Evolutionary conservation across 2,797 vertebrate genomes (phyloP), one percentile per base, ranked within the genome.

Genomic region (Eutrigla gurnardus): DNA sequence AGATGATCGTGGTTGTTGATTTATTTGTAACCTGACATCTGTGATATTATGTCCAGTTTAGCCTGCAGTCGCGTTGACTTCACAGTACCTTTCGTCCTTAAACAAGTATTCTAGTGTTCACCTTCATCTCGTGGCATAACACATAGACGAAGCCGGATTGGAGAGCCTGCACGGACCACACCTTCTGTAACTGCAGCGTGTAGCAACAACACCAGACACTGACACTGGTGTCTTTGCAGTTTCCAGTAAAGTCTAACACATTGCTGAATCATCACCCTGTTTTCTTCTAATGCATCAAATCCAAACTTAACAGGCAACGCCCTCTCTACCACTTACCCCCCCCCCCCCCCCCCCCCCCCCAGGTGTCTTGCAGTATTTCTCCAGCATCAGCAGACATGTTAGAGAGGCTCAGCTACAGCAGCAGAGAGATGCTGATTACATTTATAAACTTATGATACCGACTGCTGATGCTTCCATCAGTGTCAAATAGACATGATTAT

Each of bases 1-100:
- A 87, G 60, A 88, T 58, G 43, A 52, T 15, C 70, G 80, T 78
- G 64, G 52, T 70, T 63, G 65, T 25, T 88, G 74, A 46, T 86
- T 89, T 82, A 73, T 81, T 85, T 25, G 25, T 25, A 25, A 25
- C 25, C 5, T 49, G 53, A 55, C 59, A 64, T 68, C 46, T n/a
- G n/a, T 47, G 15, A 67, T 50, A 52, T 14, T 53, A 36, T 14
- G 39, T 45, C 61, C 18, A 5, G 14, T 42, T 65, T 14, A 14
- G 2, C 17, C 68, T 45, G 4, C 17, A 50, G 9, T 42, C 32
- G 25, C 25, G 25, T 25, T 25, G 25, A 25, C 25, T 25, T 25
- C 25, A 36, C 14, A 33, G 15, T 18, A 15, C 42, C n/a, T 35
- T 36, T 18, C 7, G 35, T 57, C 9, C 32, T 58, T 15, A 11